Conservation (phyloP, 2,113 vertebrate species). For the Chloroceryle aenea region DNA sequence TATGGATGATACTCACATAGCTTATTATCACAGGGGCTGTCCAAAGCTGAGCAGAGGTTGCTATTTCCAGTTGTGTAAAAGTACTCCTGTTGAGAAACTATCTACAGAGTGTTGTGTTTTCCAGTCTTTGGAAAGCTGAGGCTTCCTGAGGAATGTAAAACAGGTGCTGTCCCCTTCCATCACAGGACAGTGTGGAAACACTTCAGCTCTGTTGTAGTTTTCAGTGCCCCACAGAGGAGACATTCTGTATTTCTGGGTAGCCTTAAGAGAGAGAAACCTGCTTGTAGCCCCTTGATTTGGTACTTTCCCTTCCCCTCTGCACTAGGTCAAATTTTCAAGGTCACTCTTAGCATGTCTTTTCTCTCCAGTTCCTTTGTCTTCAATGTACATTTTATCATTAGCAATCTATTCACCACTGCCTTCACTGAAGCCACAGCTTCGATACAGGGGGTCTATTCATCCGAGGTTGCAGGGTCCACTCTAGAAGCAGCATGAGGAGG, state of each 20-base stretch:
- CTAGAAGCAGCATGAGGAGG: slow-evolving; percentile 13
- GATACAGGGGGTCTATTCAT: background rate
- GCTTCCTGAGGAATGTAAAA: background rate
- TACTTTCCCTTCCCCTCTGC: background rate
- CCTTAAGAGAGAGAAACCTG: background rate
- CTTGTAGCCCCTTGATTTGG: background rate
- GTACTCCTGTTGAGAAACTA: background rate
- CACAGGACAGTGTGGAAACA: background rate
- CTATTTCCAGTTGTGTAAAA: background rate
- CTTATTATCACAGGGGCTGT: background rate
- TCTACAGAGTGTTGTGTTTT: background rate
- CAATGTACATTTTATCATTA: background rate
- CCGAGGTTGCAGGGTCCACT: background rate
- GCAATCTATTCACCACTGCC: background rate
- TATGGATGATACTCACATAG: background rate
- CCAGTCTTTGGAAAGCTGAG: background rate
- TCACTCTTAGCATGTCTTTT: background rate
- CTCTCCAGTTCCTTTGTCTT: background rate
- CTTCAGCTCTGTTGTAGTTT: background rate
- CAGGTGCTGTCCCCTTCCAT: background rate
- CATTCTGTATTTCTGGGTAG: background rate
- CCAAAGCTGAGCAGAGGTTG: background rate
- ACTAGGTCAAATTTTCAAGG: background rate
- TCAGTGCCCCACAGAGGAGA: background rate
- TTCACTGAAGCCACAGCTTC: background rate